Conservation (phyloP, 1,140 invertebrate genomes). For the Tetramorium alpestre region DNA sequence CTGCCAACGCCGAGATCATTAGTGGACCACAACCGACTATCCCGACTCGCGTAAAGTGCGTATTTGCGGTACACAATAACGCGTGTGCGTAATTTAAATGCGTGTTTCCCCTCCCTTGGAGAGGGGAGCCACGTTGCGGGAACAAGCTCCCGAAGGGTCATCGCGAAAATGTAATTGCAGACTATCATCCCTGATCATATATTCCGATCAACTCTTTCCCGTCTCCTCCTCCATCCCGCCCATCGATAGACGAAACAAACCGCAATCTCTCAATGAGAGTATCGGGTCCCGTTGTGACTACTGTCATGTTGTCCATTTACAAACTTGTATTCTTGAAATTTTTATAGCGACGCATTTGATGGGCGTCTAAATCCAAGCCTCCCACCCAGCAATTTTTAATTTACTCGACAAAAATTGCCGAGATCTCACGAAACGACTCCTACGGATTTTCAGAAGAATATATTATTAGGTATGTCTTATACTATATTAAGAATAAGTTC, state of each 20-base stretch:
- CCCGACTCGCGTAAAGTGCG: not conserved
- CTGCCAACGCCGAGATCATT: constrained; percentile 16
- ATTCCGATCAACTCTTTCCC: not conserved
- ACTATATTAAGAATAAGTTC: not conserved
- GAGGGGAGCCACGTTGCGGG: not conserved
- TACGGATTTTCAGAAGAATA: constrained; percentile 22
- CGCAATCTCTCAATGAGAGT: constrained; percentile 58
- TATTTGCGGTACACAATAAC: constrained; percentile 35
- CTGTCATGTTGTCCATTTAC: not conserved
- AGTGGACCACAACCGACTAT: not conserved
- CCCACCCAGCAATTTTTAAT: not conserved
- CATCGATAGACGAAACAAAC: not conserved
- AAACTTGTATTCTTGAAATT: constrained; percentile 48
- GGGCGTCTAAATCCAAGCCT: not conserved
- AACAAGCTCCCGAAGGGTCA: constrained; percentile 48
- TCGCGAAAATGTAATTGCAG: constrained; percentile 68
- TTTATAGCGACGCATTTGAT: constrained; percentile 31
- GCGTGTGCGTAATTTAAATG: constrained; percentile 67
- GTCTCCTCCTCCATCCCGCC: not conserved
- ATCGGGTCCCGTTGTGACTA: constrained; percentile 36
- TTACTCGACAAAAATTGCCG: not conserved
- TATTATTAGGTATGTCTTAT: constrained; percentile 40
- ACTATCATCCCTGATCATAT: constrained; percentile 8
- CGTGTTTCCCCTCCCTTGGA: not conserved
- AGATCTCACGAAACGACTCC: not conserved